Evolutionary conservation across 1,140 invertebrate genomes (phyloP).

Genomic region (Trigoniulus corallinus): DNA sequence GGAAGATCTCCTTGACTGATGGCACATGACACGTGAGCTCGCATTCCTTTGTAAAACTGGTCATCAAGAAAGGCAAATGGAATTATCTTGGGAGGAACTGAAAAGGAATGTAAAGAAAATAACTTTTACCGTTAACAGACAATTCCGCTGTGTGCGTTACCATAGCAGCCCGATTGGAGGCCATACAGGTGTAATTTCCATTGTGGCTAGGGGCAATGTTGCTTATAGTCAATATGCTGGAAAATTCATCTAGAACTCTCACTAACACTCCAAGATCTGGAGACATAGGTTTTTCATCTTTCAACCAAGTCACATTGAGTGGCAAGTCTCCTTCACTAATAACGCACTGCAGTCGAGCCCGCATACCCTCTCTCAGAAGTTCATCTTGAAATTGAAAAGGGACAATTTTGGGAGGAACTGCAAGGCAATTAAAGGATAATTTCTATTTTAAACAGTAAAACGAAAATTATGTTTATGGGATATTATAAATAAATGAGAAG

Average conservation of each 20-base stretch:
- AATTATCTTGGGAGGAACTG: too few relatives aligned
- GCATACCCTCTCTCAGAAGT: conserved; percentile 46
- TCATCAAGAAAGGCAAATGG: background rate
- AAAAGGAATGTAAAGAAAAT: background rate
- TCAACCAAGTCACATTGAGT: conserved; percentile 54
- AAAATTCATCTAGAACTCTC: conserved; percentile 43
- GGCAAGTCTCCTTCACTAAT: conserved; percentile 63
- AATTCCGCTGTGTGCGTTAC: conserved; percentile 53
- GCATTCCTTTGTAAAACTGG: conserved; percentile 19
- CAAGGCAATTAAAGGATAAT: too few relatives aligned
- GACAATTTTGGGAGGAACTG: conserved; percentile 69
- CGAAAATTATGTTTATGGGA: too few relatives aligned
- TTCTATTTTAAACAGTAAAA: too few relatives aligned
- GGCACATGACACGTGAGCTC: conserved; percentile 61
- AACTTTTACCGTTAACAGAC: conserved; percentile 54
- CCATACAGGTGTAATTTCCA: conserved; percentile 56
- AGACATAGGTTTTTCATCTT: conserved; percentile 43
- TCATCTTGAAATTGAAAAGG: too few relatives aligned
- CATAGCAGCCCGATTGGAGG: conserved; percentile 49
- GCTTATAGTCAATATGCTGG: conserved; percentile 59
- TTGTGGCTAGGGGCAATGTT: conserved; percentile 56
- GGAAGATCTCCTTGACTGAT: too few relatives aligned
- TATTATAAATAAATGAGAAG: background rate
- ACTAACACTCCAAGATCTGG: conserved; percentile 13
- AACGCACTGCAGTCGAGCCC: too few relatives aligned